phyloP scores from a whole-genome alignment of 2,113 vertebrate genomes.

The Xenus cinereus region DNA sequence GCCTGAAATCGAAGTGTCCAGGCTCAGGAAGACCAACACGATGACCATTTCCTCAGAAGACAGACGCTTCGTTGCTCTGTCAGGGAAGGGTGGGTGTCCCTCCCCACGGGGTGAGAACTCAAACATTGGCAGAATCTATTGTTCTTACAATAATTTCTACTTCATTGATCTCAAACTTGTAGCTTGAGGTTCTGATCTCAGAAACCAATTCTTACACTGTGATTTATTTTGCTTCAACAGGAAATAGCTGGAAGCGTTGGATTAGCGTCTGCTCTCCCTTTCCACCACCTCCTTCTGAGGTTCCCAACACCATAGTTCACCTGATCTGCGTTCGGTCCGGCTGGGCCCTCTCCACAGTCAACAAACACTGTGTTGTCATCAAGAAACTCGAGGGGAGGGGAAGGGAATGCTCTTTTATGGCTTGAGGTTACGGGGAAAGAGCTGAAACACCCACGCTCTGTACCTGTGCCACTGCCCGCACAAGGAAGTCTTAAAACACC shows the following conservation, averaged over 20 bases:
- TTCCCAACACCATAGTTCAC: background rate
- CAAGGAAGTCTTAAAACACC: background rate
- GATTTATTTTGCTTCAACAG: background rate
- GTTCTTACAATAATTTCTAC: background rate
- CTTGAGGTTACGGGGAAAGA: background rate
- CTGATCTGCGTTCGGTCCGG: background rate
- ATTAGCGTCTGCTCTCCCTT: background rate
- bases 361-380: accelerated
- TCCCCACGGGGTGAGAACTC: background rate
- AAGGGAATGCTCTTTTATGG: background rate
- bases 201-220: background rate
- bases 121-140: background rate
- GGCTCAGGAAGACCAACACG: background rate
- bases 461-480: background rate
- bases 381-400: background rate
- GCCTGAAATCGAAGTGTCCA: background rate
- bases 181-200: background rate
- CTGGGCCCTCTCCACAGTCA: background rate
- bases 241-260: background rate
- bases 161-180: background rate
- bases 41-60: background rate
- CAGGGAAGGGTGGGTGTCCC: background rate
- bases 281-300: background rate
- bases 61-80: accelerated
- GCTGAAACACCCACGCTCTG: background rate